Base-by-base conservation (phyloP, 2,888 invertebrate genomes). In the Gerris lacustris region DNA sequence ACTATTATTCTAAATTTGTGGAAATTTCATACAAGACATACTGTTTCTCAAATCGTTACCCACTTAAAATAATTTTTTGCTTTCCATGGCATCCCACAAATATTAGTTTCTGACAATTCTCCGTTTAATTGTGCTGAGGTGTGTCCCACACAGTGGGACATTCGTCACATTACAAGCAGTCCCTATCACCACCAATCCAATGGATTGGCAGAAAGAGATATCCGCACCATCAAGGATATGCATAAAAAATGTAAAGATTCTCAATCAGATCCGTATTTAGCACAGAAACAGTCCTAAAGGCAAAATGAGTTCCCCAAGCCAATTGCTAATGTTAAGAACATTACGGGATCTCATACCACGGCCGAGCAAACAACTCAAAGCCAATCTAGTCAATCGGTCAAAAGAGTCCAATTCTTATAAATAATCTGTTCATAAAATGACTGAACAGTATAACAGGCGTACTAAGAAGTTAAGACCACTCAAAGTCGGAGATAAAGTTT, bases 131-230 rank as follows among this genome's bases (percentile, higher is more conserved):
- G 47, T 47, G 47, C 47, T 7, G 47, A 47, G 11, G 47, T 7
- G 11, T 47, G 47, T 6, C 11, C 7, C 11, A 87, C 85, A 7
- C 7, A 47, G 11, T 47, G 47, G 47, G 47, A 47, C 11, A 47
- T 47, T n/a, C n/a, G 11, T 7, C 6, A 47, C 47, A 47, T 47
- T 6, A 7, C 47, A 47, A 7, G 7, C 6, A 47, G 47, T 47
- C 47, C 47, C 47, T 47, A 47, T 11, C 47, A 47, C 47, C 47
- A 47, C 47, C 47, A 47, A 11, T 47, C 47, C 86, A 81, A 83
- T 78, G 76, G 72, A 44, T 69, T 43, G 47, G n/a, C 47, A 43
- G 47, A 17, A 44, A 44, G n/a, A n/a, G n/a, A n/a, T n/a, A n/a
- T n/a, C n/a, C n/a, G n/a, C n/a, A n/a, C n/a, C n/a, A n/a, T n/a